Evolutionary conservation across 2,888 invertebrate genomes (phyloP), one percentile per base, ranked within the genome.

Genomic region (Leptinotarsa rubiginosa): DNA sequence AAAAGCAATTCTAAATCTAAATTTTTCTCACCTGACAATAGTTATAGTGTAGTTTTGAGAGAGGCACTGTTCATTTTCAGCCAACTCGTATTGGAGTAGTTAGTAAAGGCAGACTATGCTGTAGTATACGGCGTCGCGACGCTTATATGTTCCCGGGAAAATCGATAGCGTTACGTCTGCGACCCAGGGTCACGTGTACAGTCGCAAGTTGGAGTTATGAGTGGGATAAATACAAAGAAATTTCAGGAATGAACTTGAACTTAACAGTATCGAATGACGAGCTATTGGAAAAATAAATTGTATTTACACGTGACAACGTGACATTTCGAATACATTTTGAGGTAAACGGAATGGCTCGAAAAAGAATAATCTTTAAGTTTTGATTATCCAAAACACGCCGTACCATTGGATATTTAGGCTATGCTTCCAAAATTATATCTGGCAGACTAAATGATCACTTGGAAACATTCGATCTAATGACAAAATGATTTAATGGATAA

Each of bases 91-190:
- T 16, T 15, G 15, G 52, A 4, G 2, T 18, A 41, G 12, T 56
- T 49, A 52, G 70, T 70, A 41, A 64, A 73, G 56, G 68, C 25
- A 41, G 74, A 78, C 77, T 80, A 74, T 75, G 69, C 64, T 75
- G 74, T 75, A 72, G 70, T 66, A 72, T 50, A 31, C 59, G 77
- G 77, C 80, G 80, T 73, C 76, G 71, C 68, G 78, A 66, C 72
- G 78, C 77, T 75, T 78, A 65, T 77, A 77, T 74, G 73, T 75
- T 62, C 62, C 72, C 70, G 50, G 70, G 65, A 74, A 75, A 79
- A 80, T 80, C 79, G 79, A 80, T 81, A 80, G 47, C 65, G 64
- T 77, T 77, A 81, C 80, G 79, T 79, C 78, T 76, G 77, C 77
- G 73, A 74, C 74, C 71, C 65, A 47, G 50, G 76, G 76, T 76